These are phyloP conservation scores for Macropis europaea DNA, from an alignment of 2,888 invertebrate genomes.

Conservation along the genomic window DNA sequence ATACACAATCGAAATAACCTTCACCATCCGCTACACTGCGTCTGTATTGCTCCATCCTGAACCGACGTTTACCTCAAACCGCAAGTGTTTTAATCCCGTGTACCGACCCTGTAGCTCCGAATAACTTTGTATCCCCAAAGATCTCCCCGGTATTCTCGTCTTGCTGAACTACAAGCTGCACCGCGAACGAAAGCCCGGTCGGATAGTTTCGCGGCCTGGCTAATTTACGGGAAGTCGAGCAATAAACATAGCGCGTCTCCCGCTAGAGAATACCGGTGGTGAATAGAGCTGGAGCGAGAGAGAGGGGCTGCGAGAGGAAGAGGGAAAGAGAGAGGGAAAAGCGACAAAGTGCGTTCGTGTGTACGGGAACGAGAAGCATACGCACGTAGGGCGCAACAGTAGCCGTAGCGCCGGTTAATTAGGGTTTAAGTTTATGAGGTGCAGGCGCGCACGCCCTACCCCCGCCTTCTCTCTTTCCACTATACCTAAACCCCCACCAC, in stretches of 20 bases:
- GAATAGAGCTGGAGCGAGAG: slow-evolving; percentile 39
- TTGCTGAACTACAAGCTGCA: slow-evolving; percentile 50
- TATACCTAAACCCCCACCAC: slow-evolving; percentile 38
- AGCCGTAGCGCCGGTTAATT: slow-evolving; percentile 80
- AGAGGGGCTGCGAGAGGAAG: slow-evolving; percentile 29
- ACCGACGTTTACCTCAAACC: too few species aligned
- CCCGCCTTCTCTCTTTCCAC: slow-evolving; percentile 49
- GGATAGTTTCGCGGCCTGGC: slow-evolving; percentile 70
- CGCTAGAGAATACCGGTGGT: slow-evolving; percentile 72
- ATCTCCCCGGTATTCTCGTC: slow-evolving; percentile 47
- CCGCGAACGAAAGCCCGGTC: slow-evolving; percentile 59
- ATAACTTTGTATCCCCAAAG: not conserved
- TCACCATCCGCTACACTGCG: too few species aligned
- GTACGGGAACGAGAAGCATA: slow-evolving; percentile 75
- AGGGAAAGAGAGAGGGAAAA: slow-evolving; percentile 60
- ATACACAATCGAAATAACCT: too few species aligned
- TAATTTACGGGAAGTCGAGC: slow-evolving; percentile 77
- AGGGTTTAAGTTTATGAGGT: slow-evolving; percentile 80
- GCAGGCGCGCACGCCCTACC: slow-evolving; percentile 78
- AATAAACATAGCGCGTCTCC: slow-evolving; percentile 77
- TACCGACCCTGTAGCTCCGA: not conserved
- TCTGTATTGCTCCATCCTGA: too few species aligned
- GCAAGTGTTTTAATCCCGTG: too few species aligned
- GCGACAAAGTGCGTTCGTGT: slow-evolving; percentile 74
- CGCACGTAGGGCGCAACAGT: slow-evolving; percentile 78